phyloP scores from a whole-genome alignment of 2,113 vertebrate species.

The Alexandromys fortis region DNA sequence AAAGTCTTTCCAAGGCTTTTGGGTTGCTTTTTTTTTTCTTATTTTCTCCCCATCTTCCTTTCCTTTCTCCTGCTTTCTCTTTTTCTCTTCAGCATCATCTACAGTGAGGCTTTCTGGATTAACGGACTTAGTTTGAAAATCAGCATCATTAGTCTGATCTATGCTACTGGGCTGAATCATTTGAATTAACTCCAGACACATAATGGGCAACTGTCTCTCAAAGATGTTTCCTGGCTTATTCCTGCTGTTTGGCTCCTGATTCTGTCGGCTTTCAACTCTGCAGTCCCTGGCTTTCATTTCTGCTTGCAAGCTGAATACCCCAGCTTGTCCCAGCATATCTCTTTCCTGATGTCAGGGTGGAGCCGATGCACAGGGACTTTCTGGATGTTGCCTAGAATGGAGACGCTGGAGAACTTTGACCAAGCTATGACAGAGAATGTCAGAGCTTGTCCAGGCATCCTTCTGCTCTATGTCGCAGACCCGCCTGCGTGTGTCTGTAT shows the following conservation, averaged over 20 bases:
- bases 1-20: neutral
- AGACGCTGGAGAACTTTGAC: neutral
- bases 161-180: neutral
- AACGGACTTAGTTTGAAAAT: neutral
- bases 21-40: neutral
- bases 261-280: neutral
- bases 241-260: neutral
- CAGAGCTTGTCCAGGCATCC: neutral
- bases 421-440: neutral
- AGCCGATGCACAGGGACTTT: fast-evolving
- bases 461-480: neutral
- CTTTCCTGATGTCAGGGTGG: neutral
- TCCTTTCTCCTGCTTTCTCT: fast-evolving
- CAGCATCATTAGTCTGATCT: neutral
- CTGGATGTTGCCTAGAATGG: neutral
- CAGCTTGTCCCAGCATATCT: neutral
- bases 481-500: too few species aligned
- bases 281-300: neutral
- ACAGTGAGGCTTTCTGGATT: neutral
- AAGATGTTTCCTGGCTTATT: neutral
- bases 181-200: neutral
- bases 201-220: neutral
- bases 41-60: neutral
- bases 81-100: neutral
- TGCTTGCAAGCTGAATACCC: neutral